Evolutionary conservation across 2,113 vertebrate species (phyloP).

Genomic region (Brevimyrus niger): DNA sequence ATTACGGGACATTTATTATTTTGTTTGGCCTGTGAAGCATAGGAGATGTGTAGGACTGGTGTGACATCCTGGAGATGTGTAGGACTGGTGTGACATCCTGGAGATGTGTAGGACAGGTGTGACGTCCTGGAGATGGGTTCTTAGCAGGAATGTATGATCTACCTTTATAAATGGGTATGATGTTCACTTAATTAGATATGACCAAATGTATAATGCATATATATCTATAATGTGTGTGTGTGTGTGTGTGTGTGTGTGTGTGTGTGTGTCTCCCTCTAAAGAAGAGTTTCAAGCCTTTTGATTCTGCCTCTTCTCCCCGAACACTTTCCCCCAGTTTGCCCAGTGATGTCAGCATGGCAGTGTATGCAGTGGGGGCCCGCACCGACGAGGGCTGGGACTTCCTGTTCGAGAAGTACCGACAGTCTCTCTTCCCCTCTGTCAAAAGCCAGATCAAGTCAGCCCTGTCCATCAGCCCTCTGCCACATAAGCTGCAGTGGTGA

Average conservation of each 20-base stretch:
- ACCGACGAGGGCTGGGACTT: constrained; percentile 76
- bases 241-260: too few relatives aligned
- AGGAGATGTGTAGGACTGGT: neutral
- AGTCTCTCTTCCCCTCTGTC: constrained; percentile 57
- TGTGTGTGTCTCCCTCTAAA: neutral
- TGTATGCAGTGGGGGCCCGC: constrained; percentile 72
- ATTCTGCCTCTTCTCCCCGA: neutral
- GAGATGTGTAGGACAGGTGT: too few relatives aligned
- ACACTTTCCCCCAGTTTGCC: constrained; percentile 61
- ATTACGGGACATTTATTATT: neutral
- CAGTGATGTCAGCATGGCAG: constrained; percentile 68
- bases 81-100: too few relatives aligned
- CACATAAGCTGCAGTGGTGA: constrained; percentile 73
- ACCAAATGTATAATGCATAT: neutral
- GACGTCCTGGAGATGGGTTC: neutral
- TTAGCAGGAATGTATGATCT: neutral
- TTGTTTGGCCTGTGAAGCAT: neutral
- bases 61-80: too few relatives aligned
- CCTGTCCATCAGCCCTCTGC: constrained; percentile 54
- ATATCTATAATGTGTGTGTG: neutral
- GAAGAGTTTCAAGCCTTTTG: neutral
- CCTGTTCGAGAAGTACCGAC: constrained; percentile 71
- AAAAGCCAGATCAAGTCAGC: constrained; percentile 66
- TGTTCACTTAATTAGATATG: neutral
- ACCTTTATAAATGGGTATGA: neutral